These are phyloP conservation scores for Caenorhabditis imperialis DNA, from an alignment of 2,888 invertebrate species.

Conservation along the genomic window DNA sequence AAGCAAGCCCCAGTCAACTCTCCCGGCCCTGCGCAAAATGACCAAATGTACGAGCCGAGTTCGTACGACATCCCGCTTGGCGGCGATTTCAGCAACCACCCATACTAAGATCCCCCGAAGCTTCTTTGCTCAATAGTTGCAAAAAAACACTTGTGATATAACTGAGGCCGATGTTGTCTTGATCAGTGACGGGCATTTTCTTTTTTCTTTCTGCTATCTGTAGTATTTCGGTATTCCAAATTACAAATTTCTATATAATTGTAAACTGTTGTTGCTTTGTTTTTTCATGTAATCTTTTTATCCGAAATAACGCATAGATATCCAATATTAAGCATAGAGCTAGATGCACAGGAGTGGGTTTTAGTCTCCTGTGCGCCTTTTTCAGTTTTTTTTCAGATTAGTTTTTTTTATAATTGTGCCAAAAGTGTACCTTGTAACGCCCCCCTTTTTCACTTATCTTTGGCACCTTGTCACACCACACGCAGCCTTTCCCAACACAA, in stretches of 20 bases:
- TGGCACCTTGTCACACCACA: conserved; percentile 2
- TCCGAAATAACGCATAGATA: neutral
- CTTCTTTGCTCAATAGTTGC: conserved; percentile 31
- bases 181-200: conserved; percentile 4
- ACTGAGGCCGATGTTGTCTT: conserved; percentile 1
- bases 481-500: conserved; percentile 22
- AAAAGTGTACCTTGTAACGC: conserved; percentile 8
- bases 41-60: conserved; percentile 21
- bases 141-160: conserved; percentile 21
- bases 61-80: conserved; percentile 50
- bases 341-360: conserved; percentile 1
- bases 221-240: conserved; percentile 18
- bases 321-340: neutral
- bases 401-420: neutral
- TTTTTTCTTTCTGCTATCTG: conserved; percentile 13
- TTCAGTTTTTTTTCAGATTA: neutral
- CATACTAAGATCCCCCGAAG: conserved; percentile 28
- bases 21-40: conserved; percentile 8
- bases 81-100: conserved; percentile 46
- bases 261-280: conserved; percentile 51
- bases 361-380: neutral
- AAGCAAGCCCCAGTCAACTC: conserved; percentile 63
- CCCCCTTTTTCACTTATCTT: conserved; percentile 6
- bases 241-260: conserved; percentile 11
- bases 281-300: conserved; percentile 1